phyloP scores from a whole-genome alignment of 2,797 vertebrate genomes.

The Potorous gilbertii region DNA sequence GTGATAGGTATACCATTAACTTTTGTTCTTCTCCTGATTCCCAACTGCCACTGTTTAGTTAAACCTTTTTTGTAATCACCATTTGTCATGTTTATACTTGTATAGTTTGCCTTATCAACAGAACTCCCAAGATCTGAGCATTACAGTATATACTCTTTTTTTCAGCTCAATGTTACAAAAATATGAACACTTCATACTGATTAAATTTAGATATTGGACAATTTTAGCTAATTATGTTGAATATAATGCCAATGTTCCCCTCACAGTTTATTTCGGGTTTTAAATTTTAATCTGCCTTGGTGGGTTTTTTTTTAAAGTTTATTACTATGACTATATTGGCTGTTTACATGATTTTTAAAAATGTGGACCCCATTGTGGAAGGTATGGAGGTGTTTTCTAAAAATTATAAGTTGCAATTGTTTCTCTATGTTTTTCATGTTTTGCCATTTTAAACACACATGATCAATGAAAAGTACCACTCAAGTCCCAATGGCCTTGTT shows the following conservation, averaged over 20 bases:
- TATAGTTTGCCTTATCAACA: slow-evolving; percentile 83
- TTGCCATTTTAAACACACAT: slow-evolving; percentile 48
- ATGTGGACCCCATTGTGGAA: slow-evolving; percentile 70
- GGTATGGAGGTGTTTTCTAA: slow-evolving; percentile 62
- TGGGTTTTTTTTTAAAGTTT: slow-evolving; percentile 68
- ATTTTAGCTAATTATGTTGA: slow-evolving; percentile 73
- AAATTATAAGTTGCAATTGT: slow-evolving; percentile 61
- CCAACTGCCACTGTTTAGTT: slow-evolving; percentile 80
- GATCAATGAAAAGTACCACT: neutral
- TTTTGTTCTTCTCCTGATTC: slow-evolving; percentile 67
- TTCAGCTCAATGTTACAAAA: slow-evolving; percentile 71
- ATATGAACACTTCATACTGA: slow-evolving; percentile 75
- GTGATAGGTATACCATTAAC: slow-evolving; percentile 69
- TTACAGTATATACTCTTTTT: slow-evolving; percentile 62
- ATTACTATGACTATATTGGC: slow-evolving; percentile 52
- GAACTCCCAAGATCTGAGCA: slow-evolving; percentile 56
- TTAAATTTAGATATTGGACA: slow-evolving; percentile 68
- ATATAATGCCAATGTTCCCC: slow-evolving; percentile 66
- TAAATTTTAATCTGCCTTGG: slow-evolving; percentile 56
- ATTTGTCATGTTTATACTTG: slow-evolving; percentile 84
- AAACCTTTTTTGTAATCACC: slow-evolving; percentile 76
- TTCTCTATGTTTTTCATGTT: slow-evolving; percentile 65
- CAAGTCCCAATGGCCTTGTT: neutral
- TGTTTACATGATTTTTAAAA: slow-evolving; percentile 76
- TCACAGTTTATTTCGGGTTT: slow-evolving; percentile 64